A percentile compares a stretch with the other conserved stretches of the same genome.
Evolutionary conservation across 2,797 vertebrate species (phyloP).

Genomic region (Sebastes itinus): DNA sequence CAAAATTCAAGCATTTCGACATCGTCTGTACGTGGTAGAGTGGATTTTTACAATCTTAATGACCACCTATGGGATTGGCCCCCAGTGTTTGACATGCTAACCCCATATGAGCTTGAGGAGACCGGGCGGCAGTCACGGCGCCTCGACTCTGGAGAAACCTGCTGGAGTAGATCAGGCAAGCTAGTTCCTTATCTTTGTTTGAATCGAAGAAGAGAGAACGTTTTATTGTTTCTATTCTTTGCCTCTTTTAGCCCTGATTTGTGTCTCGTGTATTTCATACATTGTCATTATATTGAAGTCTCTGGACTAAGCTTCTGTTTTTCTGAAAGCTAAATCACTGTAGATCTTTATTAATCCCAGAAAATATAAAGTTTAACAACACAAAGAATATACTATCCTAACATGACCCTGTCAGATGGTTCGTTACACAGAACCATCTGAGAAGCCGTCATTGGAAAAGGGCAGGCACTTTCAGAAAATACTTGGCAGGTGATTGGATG

Average conservation of each 20-base stretch:
- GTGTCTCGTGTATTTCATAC: background rate
- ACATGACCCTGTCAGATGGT: too few relatives aligned
- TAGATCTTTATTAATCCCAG: background rate
- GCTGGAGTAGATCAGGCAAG: background rate
- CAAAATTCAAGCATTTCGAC: background rate
- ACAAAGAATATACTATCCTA: background rate
- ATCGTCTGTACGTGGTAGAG: background rate
- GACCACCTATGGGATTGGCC: background rate
- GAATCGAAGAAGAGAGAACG: background rate
- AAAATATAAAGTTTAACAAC: background rate
- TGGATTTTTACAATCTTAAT: background rate
- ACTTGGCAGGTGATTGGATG: too few relatives aligned
- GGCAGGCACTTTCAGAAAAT: too few relatives aligned
- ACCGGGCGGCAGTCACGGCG: background rate
- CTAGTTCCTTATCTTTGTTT: background rate
- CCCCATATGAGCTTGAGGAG: background rate
- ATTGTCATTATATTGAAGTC: background rate
- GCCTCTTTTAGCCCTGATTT: background rate
- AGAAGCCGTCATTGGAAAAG: too few relatives aligned
- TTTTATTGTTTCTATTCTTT: background rate
- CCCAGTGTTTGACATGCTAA: background rate
- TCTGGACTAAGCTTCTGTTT: background rate
- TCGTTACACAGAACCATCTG: too few relatives aligned
- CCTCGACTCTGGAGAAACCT: background rate
- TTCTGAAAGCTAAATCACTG: background rate